Percentiles rank a stretch among this genome's conserved stretches.
Evolutionary conservation across 2,888 invertebrate genomes (phyloP).

Genomic region (Drosophila affinis): DNA sequence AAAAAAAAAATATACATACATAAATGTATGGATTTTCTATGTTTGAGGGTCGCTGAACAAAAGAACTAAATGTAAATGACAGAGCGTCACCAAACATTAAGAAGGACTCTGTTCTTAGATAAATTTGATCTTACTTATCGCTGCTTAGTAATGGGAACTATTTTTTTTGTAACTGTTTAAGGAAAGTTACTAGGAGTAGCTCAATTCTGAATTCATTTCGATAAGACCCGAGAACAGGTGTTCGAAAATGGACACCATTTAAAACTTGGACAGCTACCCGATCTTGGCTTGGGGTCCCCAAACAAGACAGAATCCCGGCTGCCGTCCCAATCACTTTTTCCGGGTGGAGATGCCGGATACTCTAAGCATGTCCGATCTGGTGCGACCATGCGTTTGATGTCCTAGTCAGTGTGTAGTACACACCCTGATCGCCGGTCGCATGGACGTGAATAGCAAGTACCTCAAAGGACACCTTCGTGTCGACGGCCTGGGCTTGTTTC

Average conservation of each 20-base stretch:
- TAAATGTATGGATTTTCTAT: too few species aligned
- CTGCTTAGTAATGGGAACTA: too few species aligned
- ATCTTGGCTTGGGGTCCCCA: too few species aligned
- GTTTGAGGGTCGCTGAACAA: too few species aligned
- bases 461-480: constrained; percentile 1
- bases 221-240: not conserved
- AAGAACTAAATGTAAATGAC: too few species aligned
- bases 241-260: not conserved
- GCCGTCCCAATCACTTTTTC: constrained; percentile 25
- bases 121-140: too few species aligned
- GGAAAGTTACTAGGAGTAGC: not conserved
- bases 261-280: too few species aligned
- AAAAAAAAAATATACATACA: not conserved
- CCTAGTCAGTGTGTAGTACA: not conserved
- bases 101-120: too few species aligned
- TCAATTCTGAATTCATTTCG: not conserved
- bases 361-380: not conserved
- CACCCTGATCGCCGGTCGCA: constrained; percentile 8
- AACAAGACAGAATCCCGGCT: not conserved
- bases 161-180: not conserved
- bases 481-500: constrained; percentile 27
- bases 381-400: not conserved
- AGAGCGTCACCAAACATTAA: too few species aligned
- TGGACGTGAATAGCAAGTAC: too few species aligned
- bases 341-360: constrained; percentile 5